These are phyloP conservation scores for Ictalurus furcatus DNA, from an alignment of 2,113 vertebrate genomes.

Conservation along the genomic window DNA sequence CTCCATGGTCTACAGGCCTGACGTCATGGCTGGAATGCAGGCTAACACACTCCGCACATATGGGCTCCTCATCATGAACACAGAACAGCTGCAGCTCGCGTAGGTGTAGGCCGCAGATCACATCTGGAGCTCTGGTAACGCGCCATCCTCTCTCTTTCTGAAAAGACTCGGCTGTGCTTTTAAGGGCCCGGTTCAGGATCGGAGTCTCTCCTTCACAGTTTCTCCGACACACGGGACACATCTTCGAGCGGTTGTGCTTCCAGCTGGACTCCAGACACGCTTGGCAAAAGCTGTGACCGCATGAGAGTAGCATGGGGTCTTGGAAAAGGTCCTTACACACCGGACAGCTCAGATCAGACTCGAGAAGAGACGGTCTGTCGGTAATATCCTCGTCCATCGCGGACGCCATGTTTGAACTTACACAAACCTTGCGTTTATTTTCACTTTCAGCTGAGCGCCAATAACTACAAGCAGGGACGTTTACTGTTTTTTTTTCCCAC, in stretches of 20 bases:
- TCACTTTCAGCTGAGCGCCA: slow-evolving; percentile 45
- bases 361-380: slow-evolving; percentile 56
- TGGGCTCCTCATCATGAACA: slow-evolving; percentile 67
- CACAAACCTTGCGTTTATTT: slow-evolving; percentile 47
- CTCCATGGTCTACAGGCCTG: slow-evolving; percentile 45
- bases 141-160: slow-evolving; percentile 49
- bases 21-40: slow-evolving; percentile 65
- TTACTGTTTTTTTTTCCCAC: neutral
- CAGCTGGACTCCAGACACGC: slow-evolving; percentile 56
- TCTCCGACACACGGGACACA: slow-evolving; percentile 67
- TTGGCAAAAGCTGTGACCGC: slow-evolving; percentile 70
- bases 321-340: slow-evolving; percentile 64
- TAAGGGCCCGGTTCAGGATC: slow-evolving; percentile 64
- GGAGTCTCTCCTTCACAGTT: slow-evolving; percentile 38
- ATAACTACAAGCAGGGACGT: neutral
- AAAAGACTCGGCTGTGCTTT: slow-evolving; percentile 61
- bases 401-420: slow-evolving; percentile 45
- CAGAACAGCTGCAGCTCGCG: slow-evolving; percentile 72
- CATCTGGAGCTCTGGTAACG: neutral
- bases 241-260: neutral
- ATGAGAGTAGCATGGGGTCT: slow-evolving; percentile 68
- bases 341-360: slow-evolving; percentile 68
- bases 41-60: slow-evolving; percentile 69
- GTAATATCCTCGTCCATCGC: slow-evolving; percentile 56
- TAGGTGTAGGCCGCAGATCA: slow-evolving; percentile 64